Evolutionary conservation across 2,888 invertebrate species (phyloP), one percentile per base, ranked within the genome.

Genomic region (Macroteleia sp.): DNA sequence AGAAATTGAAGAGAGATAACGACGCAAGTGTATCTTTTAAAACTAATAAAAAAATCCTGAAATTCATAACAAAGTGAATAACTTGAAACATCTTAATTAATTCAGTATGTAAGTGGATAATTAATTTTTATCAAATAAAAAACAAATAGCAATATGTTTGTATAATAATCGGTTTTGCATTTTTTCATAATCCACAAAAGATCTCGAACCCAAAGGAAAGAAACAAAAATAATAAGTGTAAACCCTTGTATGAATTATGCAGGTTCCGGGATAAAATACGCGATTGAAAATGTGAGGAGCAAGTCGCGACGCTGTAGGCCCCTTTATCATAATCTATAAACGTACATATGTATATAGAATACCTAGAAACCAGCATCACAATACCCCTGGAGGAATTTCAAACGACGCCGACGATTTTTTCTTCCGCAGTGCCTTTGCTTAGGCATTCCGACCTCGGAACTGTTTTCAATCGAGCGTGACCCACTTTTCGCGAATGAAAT

Each of bases 301-400:
- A 48, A 39, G 48, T 44, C 30, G n/a, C 41, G 12, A 42, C 25
- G 34, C 62, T 46, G 19, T 32, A 46, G 62, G 42, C 36, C 56
- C 50, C 50, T 64, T 56, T 57, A 57, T 73, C 64, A 57, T 59
- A 66, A 74, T 74, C 64, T 44, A 66, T 66, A 74, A 59, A 57
- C 32, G 41, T 64, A 39, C 52, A 36, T 32, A 19, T 39, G 42
- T 36, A 48, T 50, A 50, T 25, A 36, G 34, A 70, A 70, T 34
- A 17, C 30, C 19, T 57, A 39, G 41, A 57, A 69, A 57, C 41
- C 17, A 10, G 48, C 46, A 42, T 34, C 17, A 44, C 50, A 46
- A 67, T 61, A 66, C 59, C 44, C 61, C 69, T 34, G 46, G 34
- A 69, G 62, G 62, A 54, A 76, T 69, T 75, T 50, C 67, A 28